phyloP scores from a whole-genome alignment of 2,113 vertebrate species.

The Motacilla tschutschensis region DNA sequence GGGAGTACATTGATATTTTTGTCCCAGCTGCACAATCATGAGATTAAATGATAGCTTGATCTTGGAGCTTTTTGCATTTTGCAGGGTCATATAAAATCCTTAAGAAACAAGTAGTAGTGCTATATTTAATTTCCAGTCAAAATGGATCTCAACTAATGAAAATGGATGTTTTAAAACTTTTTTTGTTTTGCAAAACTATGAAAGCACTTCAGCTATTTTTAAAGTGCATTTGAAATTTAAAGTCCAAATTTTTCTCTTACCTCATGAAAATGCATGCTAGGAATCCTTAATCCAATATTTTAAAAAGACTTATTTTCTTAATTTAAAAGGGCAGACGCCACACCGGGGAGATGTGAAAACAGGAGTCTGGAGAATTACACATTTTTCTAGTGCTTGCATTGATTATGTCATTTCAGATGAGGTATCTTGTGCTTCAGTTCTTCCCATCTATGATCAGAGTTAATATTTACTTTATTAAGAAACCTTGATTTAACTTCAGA shows the following conservation, averaged over 20 bases:
- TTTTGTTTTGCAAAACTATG: not conserved
- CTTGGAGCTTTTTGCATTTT: not conserved
- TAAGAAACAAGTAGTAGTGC: not conserved
- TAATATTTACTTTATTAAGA: slow-evolving; percentile 20
- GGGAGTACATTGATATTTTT: not conserved
- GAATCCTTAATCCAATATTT: not conserved
- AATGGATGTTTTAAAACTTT: not conserved
- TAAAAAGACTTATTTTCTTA: not conserved
- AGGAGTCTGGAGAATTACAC: not conserved
- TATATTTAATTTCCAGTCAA: not conserved
- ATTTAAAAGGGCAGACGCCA: not conserved
- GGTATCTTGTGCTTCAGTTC: not conserved
- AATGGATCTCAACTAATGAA: slow-evolving; percentile 11
- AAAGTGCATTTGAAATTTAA: not conserved
- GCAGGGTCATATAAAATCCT: not conserved
- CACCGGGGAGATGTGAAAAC: not conserved
- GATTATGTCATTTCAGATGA: not conserved
- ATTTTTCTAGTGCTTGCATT: not conserved
- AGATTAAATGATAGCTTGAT: slow-evolving; percentile 21
- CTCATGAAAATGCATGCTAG: not conserved
- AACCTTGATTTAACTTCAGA: slow-evolving; percentile 2
- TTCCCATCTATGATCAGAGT: not conserved
- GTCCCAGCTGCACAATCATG: not conserved
- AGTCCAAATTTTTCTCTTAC: not conserved
- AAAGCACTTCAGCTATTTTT: not conserved